Conservation (phyloP, 2,888 invertebrate species). For the Saturnia japonica region DNA sequence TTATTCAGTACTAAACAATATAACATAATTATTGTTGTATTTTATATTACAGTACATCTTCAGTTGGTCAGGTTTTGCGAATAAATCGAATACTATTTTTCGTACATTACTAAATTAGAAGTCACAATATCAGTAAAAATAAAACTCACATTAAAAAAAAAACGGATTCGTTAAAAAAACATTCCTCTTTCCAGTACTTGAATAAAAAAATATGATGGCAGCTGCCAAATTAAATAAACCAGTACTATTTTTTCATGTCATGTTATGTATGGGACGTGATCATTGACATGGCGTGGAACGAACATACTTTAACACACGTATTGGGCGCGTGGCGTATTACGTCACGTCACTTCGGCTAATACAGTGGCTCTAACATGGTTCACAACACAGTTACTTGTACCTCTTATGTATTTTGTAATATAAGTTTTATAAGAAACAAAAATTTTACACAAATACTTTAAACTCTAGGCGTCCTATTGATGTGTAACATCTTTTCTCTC, state of each 20-base stretch:
- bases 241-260: constrained; percentile 71
- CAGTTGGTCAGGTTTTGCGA: no score
- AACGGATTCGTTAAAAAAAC: neutral
- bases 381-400: neutral
- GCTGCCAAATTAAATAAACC: constrained; percentile 64
- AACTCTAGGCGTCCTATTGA: neutral
- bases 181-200: constrained; percentile 7
- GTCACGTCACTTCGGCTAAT: constrained; percentile 25
- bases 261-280: constrained; percentile 56
- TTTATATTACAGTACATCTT: no score
- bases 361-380: neutral
- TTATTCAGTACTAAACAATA: no score
- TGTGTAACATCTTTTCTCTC: no score
- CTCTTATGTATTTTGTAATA: neutral
- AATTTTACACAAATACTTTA: neutral
- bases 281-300: constrained; percentile 49
- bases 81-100: neutral
- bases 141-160: neutral
- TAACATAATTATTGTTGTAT: no score
- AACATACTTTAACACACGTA: constrained; percentile 26
- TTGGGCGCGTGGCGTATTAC: constrained; percentile 30
- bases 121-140: neutral
- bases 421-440: neutral
- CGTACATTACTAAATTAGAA: neutral
- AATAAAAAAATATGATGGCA: constrained; percentile 29